Evolutionary conservation across 2,888 invertebrate genomes (phyloP), one percentile per base, ranked within the genome.

Genomic region (Pammene aurita): DNA sequence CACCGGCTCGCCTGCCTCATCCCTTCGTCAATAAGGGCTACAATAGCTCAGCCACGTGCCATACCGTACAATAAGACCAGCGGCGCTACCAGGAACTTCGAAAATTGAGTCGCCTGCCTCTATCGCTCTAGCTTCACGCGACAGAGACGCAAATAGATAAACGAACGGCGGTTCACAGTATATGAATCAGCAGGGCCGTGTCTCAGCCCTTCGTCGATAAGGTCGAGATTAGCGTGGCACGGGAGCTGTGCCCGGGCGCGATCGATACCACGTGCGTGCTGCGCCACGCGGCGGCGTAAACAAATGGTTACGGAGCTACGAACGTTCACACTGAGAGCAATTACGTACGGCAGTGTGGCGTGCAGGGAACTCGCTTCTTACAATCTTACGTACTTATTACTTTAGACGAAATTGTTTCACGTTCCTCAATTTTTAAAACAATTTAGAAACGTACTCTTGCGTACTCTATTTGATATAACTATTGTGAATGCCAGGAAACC

Each of bases 241-340:
- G 38, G 16, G 16, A 55, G 18, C 26, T 26, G n/a, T 42, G 42
- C 57, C 42, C 57, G 57, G 57, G 42, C 57, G 46, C 56, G 60
- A 65, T 57, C 48, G 63, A 56, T 63, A 54, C 41, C 41, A 60
- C 54, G 58, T 58, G 58, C 55, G 42, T 44, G 54, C n/a, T 34
- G 54, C 50, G 44, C 38, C 42, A 42, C 13, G 48, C 60, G 35
- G 60, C 60, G 44, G 46, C 60, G 60, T 61, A 61, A 61, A 61
- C 60, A 61, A 60, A 48, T 14, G 35, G 38, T 56, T 48, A 48
- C 16, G 16, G 16, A 16, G 48, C 16, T 16, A 16, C 42, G 42
- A 42, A 11, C 48, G 26, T 26, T 52, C 52, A 52, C 52, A 50
- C 50, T 18, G 48, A 26, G 18, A 0, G 10, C 18, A 50, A 11